Conservation (phyloP, 2,113 vertebrate genomes). For the Proterorhinus semilunaris region DNA sequence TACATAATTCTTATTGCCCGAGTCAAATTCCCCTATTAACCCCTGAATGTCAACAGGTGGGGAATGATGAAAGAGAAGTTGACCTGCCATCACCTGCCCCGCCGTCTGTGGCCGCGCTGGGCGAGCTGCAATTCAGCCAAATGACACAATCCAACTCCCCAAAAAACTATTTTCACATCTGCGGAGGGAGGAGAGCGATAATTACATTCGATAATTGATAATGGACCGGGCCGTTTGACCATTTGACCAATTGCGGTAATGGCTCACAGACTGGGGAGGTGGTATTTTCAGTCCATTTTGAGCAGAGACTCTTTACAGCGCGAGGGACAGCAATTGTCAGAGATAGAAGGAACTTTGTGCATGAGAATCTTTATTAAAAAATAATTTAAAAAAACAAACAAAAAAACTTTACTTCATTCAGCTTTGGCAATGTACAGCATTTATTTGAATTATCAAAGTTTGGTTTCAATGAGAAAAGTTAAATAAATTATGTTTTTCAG, state of each 20-base stretch:
- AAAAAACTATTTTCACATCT: slow-evolving; percentile 78
- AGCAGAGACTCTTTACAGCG: neutral
- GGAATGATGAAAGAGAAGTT: slow-evolving; percentile 54
- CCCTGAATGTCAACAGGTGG: slow-evolving; percentile 61
- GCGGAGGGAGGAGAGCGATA: slow-evolving; percentile 77
- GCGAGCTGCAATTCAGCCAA: slow-evolving; percentile 75
- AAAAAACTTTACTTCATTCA: too few species aligned
- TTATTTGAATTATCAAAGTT: too few species aligned
- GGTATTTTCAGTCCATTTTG: slow-evolving; percentile 48
- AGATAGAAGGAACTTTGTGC: too few species aligned
- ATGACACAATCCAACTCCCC: slow-evolving; percentile 70
- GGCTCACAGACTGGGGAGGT: slow-evolving; percentile 82
- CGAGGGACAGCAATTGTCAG: too few species aligned
- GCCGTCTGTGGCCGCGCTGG: slow-evolving; percentile 66
- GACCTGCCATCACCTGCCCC: slow-evolving; percentile 70
- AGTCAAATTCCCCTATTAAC: slow-evolving; percentile 8
- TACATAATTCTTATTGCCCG: neutral
- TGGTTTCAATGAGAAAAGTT: too few species aligned
- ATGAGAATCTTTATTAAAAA: too few species aligned
- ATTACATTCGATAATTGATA: slow-evolving; percentile 91
- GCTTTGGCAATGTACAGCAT: too few species aligned
- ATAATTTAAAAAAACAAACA: too few species aligned
- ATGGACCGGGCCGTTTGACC: slow-evolving; percentile 82
- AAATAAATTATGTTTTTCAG: too few species aligned
- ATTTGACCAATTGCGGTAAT: slow-evolving; percentile 91